Conservation (phyloP, 2,797 vertebrate species). For the Epinephelus malabaricus region DNA sequence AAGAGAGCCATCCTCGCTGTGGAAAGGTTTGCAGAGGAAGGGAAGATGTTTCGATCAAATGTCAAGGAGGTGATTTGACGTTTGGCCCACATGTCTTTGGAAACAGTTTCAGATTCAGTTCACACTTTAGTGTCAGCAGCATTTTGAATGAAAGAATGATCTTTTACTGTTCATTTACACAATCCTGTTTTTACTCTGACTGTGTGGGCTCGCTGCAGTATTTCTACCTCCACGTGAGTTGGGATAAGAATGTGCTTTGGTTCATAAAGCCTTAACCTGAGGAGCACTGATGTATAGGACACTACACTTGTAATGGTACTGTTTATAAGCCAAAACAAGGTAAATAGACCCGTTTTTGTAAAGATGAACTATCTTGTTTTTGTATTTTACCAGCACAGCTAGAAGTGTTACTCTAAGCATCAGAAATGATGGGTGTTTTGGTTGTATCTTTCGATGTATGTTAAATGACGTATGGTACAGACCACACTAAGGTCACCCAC, state of each 20-base stretch:
- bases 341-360: conserved; percentile 73
- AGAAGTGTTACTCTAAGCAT: conserved; percentile 66
- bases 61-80: conserved; percentile 33
- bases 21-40: conserved; percentile 39
- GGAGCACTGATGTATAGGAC: conserved; percentile 85
- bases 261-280: conserved; percentile 78
- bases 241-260: conserved; percentile 81
- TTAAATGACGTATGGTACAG: conserved; percentile 72
- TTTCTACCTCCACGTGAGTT: conserved; percentile 82
- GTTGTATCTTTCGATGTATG: conserved; percentile 54
- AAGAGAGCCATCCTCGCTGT: conserved; percentile 44
- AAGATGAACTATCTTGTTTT: conserved; percentile 61
- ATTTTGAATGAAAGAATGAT: conserved; percentile 42
- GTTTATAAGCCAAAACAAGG: conserved; percentile 77
- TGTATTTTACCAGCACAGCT: conserved; percentile 69
- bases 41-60: conserved; percentile 36
- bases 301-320: conserved; percentile 84
- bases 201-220: conserved; percentile 77
- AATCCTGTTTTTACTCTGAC: conserved; percentile 54
- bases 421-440: conserved; percentile 51
- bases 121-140: conserved; percentile 41
- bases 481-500: conserved; percentile 61
- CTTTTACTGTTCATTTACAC: conserved; percentile 48
- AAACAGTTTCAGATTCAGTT: conserved; percentile 44
- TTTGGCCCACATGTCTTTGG: conserved; percentile 40